Percentiles rank a stretch among this genome's conserved stretches.
Conservation (phyloP, 2,113 vertebrate genomes). For the Campylorhamphus procurvoides region DNA sequence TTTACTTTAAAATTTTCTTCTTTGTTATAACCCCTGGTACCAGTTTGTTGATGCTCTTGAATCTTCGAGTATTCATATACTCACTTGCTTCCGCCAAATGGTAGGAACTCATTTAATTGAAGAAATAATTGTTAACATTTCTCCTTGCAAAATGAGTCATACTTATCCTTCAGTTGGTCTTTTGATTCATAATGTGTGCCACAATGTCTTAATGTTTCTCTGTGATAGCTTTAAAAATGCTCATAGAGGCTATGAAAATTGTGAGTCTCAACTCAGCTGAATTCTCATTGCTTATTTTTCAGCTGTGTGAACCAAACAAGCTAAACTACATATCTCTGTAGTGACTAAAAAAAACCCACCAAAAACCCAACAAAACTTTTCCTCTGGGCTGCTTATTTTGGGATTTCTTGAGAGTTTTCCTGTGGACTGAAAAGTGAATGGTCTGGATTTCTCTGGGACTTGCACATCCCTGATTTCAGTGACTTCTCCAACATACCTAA, state of each 20-base stretch:
- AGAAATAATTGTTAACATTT: slow-evolving; percentile 16
- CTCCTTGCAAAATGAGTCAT: slow-evolving; percentile 29
- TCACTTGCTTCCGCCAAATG: background rate
- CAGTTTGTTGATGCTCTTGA: background rate
- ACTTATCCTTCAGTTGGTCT: slow-evolving; percentile 6
- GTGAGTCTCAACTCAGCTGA: slow-evolving; percentile 42
- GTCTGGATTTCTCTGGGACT: background rate
- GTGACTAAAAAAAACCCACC: background rate
- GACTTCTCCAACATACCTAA: slow-evolving; percentile 7
- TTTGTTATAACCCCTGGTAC: background rate
- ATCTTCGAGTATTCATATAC: background rate
- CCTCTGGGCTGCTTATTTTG: background rate
- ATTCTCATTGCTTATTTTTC: slow-evolving; percentile 30
- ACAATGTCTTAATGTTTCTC: background rate
- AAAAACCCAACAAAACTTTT: background rate
- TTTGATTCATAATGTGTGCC: background rate
- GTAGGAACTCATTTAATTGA: background rate
- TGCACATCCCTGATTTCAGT: background rate
- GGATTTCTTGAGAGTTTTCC: slow-evolving; percentile 3
- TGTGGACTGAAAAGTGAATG: background rate
- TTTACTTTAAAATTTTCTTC: background rate
- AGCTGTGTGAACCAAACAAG: slow-evolving; percentile 28
- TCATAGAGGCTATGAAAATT: slow-evolving; percentile 26
- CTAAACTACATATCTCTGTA: background rate
- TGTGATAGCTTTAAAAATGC: background rate